phyloP scores from a whole-genome alignment of 1,140 invertebrate genomes.

The Cherax destructor region DNA sequence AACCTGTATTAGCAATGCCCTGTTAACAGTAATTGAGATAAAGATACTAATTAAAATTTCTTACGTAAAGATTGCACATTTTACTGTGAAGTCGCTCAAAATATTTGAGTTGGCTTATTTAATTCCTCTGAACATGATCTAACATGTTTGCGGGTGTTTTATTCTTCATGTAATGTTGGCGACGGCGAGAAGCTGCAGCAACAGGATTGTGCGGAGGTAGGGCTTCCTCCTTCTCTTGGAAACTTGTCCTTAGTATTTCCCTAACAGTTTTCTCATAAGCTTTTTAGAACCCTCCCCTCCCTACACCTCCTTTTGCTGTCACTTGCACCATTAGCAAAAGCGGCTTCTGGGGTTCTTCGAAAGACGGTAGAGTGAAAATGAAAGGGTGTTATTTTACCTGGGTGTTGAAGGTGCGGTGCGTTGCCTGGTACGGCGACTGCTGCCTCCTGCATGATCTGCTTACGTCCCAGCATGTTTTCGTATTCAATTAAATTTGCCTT shows the following conservation, averaged over 20 bases:
- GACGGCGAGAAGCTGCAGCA: neutral
- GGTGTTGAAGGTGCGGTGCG: neutral
- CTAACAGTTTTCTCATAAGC: constrained; percentile 19
- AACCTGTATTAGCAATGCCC: no score
- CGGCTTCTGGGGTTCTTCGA: constrained; percentile 31
- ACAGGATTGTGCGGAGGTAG: neutral
- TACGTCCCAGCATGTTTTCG: constrained; percentile 46
- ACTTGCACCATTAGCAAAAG: constrained; percentile 50
- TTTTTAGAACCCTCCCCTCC: neutral
- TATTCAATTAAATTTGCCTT: constrained; percentile 55
- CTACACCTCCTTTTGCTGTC: constrained; percentile 11
- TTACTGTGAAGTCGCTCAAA: no score
- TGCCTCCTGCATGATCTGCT: constrained; percentile 35
- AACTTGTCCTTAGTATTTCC: neutral
- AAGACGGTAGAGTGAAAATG: neutral
- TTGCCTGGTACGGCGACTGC: neutral
- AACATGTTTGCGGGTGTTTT: no score
- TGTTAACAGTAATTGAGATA: no score
- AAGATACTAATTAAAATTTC: no score
- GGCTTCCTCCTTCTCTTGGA: neutral
- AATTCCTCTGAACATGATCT: no score
- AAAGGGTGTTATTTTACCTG: constrained; percentile 26
- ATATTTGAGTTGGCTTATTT: no score
- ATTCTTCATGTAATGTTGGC: neutral
- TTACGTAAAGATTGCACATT: no score